These are phyloP conservation scores for Nemoura dubitans DNA, from an alignment of 2,888 invertebrate species.

Conservation along the genomic window DNA sequence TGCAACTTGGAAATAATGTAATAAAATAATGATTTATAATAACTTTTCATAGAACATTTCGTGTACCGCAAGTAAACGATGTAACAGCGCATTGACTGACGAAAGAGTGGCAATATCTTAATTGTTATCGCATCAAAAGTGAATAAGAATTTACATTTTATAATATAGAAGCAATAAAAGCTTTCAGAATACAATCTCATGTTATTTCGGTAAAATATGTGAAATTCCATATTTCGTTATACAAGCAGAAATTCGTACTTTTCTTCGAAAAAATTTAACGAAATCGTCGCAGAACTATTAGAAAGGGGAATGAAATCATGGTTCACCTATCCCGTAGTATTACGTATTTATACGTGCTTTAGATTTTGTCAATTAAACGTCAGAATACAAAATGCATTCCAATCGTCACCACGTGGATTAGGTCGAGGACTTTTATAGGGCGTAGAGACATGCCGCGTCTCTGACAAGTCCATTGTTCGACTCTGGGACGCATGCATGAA, in stretches of 20 bases:
- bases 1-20: slow-evolving; percentile 9
- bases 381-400: neutral
- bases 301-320: too few relatives aligned
- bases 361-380: too few relatives aligned
- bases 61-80: neutral
- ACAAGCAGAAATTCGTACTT: neutral
- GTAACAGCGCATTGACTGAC: neutral
- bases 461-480: neutral
- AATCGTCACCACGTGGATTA: neutral
- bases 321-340: too few relatives aligned
- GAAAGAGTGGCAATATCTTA: neutral
- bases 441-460: neutral
- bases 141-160: neutral
- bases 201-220: neutral
- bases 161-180: neutral
- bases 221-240: neutral
- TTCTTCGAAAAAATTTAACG: neutral
- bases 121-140: neutral
- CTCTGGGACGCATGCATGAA: neutral
- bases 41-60: neutral
- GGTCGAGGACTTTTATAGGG: neutral
- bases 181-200: too few relatives aligned
- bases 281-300: neutral
- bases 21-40: neutral
- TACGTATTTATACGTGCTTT: too few relatives aligned